Percentiles rank a stretch among this genome's conserved stretches.
Evolutionary conservation across 2,113 vertebrate species (phyloP).

Genomic region (Salvelinus sp.): DNA sequence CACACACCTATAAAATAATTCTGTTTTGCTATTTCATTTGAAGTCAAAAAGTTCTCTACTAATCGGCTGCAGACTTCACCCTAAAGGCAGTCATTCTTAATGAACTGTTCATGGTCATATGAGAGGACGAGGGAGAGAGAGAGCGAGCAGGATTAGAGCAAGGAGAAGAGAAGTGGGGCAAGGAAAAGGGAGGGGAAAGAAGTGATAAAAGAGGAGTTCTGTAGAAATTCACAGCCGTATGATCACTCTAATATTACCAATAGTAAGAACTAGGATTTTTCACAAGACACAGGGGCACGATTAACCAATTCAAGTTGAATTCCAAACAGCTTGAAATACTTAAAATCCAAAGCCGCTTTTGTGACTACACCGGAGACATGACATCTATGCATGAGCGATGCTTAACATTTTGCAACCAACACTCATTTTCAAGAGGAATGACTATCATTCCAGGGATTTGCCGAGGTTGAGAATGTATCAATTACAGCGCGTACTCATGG

Average conservation of each 20-base stretch:
- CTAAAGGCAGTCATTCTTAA: slow-evolving; percentile 76
- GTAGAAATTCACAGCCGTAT: slow-evolving; percentile 56
- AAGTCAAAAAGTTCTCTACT: slow-evolving; percentile 64
- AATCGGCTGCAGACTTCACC: slow-evolving; percentile 72
- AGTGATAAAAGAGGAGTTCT: slow-evolving; percentile 66
- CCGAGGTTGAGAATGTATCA: slow-evolving; percentile 49
- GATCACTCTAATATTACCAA: slow-evolving; percentile 54
- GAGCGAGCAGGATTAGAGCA: slow-evolving; percentile 41
- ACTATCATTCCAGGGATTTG: slow-evolving; percentile 49
- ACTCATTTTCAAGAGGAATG: slow-evolving; percentile 33
- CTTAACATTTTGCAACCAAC: neutral
- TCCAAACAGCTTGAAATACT: no score
- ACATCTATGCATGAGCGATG: neutral
- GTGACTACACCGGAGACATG: neutral
- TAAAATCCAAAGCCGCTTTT: neutral
- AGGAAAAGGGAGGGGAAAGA: slow-evolving; percentile 47
- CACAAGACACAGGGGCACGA: slow-evolving; percentile 48
- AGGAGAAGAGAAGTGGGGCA: slow-evolving; percentile 50
- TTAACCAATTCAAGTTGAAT: slow-evolving; percentile 46
- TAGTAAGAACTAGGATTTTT: slow-evolving; percentile 40
- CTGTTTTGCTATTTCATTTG: slow-evolving; percentile 78
- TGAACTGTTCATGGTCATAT: slow-evolving; percentile 79
- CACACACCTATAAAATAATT: slow-evolving; percentile 71
- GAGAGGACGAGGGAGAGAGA: slow-evolving; percentile 47
- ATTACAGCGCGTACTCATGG: slow-evolving; percentile 43